Evolutionary conservation across 1,140 invertebrate species (phyloP), one percentile per base, ranked within the genome.

Genomic region (Aphis craccivora): DNA sequence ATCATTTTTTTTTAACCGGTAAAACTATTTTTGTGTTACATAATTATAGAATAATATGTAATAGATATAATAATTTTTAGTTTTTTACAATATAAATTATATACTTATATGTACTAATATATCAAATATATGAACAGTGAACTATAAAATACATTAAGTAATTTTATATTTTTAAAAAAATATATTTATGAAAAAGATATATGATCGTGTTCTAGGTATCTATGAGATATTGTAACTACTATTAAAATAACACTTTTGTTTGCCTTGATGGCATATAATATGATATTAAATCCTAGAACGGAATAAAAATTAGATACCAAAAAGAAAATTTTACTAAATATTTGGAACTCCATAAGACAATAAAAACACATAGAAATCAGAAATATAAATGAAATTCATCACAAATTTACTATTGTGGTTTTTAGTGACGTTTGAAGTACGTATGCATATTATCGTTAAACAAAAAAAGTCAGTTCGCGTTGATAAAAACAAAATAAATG

Each of bases 401-500:
- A n/a, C 5, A 76, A n/a, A 76, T 76, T 5, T 18, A n/a, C 0
- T 14, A n/a, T n/a, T 67, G n/a, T 4, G 4, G 14, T n/a, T n/a
- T 67, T 67, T 67, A n/a, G 60, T 76, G 60, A n/a, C n/a, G 55
- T n/a, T 18, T 76, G 30, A 76, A 35, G 60, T n/a, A n/a, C 14
- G 60, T 35, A 18, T n/a, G 60, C 60, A 76, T n/a, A 76, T 76
- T 14, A 76, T n/a, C 60, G 60, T 76, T n/a, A 76, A 76, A 76
- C 60, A n/a, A 76, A 67, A 55, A 76, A n/a, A 76, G 14, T 14
- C 60, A 14, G 60, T 76, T 35, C 4, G 3, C 14, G 11, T 6
- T 40, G 84, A 87, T 87, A 48, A 87, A 87, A 45, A 87, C 23
- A 5, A 87, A 87, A 87, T 87, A 45, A 14, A 89, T 53, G 35